Evolutionary conservation across 1,140 invertebrate genomes (phyloP).

Genomic region (Drosophila athabasca): DNA sequence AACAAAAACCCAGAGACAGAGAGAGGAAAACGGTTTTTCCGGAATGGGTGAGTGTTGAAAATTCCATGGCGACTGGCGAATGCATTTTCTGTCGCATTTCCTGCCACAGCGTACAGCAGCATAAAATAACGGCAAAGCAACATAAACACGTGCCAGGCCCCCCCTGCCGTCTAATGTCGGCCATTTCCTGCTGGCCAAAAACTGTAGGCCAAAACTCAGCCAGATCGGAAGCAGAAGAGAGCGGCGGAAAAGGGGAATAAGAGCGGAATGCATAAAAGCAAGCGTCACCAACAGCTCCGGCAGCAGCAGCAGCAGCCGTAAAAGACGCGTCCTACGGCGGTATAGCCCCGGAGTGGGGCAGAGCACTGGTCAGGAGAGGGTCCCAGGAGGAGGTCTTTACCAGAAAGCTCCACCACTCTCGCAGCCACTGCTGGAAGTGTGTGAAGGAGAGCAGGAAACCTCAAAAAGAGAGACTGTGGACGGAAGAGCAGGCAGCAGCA

Average conservation of each 20-base stretch:
- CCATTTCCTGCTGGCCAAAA: constrained; percentile 75
- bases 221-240: neutral
- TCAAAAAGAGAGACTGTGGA: constrained; percentile 8
- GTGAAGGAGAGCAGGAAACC: constrained; percentile 22
- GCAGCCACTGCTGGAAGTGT: neutral
- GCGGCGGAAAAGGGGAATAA: constrained; percentile 17
- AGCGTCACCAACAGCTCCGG: constrained; percentile 29
- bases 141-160: constrained; percentile 67
- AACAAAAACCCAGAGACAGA: constrained; percentile 10
- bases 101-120: constrained; percentile 45
- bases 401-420: constrained; percentile 29
- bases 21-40: constrained; percentile 46
- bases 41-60: constrained; percentile 12
- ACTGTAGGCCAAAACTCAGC: constrained; percentile 45
- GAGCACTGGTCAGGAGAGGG: constrained; percentile 32
- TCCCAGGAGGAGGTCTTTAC: constrained; percentile 32
- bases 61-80: constrained; percentile 46
- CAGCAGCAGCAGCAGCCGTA: constrained; percentile 12
- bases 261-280: constrained; percentile 47
- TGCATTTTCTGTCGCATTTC: constrained; percentile 60
- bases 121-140: constrained; percentile 60
- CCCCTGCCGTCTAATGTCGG: constrained; percentile 65
- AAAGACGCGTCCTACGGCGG: constrained; percentile 22
- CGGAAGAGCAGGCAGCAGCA: neutral
- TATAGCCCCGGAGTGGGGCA: constrained; percentile 1